phyloP scores from a whole-genome alignment of 2,797 vertebrate species.

The Alauda arvensis region DNA sequence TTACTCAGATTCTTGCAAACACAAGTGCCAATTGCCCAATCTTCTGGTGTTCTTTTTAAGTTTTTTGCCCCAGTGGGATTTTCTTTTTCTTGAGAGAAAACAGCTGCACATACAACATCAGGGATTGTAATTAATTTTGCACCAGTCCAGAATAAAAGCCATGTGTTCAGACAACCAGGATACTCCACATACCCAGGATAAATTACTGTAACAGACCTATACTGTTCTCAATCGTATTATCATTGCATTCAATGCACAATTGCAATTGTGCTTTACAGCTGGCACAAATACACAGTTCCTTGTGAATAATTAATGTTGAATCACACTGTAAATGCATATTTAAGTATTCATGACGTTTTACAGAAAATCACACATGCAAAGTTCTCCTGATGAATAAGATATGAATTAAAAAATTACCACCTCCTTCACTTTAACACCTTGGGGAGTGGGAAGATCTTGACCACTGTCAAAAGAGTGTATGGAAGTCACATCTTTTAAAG shows the following conservation, averaged over 20 bases:
- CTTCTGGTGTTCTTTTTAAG: not conserved
- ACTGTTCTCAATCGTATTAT: not conserved
- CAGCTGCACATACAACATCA: not conserved
- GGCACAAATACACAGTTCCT: not conserved
- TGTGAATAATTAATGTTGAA: not conserved
- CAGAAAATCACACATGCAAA: not conserved
- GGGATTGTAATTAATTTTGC: slow-evolving; percentile 4
- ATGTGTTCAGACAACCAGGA: not conserved
- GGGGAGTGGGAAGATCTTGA: not conserved
- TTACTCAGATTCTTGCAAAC: not conserved
- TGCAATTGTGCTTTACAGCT: not conserved
- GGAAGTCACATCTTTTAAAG: not conserved
- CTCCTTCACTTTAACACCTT: not conserved
- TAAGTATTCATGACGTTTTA: not conserved
- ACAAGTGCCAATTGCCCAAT: not conserved
- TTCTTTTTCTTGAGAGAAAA: not conserved
- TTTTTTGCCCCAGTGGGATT: not conserved
- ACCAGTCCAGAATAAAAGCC: not conserved
- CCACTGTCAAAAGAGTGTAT: not conserved
- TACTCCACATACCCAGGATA: not conserved
- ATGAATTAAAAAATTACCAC: not conserved
- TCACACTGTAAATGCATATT: not conserved
- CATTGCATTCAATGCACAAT: not conserved
- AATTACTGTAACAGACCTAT: not conserved
- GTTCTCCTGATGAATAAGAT: not conserved